These are phyloP conservation scores for Gerosis bhagava DNA, from an alignment of 2,888 invertebrate genomes.

Conservation along the genomic window DNA sequence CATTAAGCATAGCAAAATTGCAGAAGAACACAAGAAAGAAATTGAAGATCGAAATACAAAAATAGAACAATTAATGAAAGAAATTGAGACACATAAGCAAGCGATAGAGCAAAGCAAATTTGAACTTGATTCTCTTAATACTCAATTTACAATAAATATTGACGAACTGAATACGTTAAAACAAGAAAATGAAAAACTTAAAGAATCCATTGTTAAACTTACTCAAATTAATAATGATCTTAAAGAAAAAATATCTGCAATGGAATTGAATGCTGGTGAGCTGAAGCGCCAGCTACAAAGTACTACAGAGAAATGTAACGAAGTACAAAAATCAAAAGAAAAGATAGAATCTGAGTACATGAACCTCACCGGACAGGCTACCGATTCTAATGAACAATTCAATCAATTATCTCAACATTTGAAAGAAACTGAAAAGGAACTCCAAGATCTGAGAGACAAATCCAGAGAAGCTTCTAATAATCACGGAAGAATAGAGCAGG, in stretches of 20 bases:
- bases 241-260: constrained; percentile 63
- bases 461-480: constrained; percentile 66
- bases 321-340: constrained; percentile 80
- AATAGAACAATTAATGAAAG: constrained; percentile 73
- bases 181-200: constrained; percentile 68
- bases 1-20: constrained; percentile 74
- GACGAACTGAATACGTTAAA: constrained; percentile 67
- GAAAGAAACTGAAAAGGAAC: constrained; percentile 80
- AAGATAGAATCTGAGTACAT: constrained; percentile 83
- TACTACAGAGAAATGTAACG: constrained; percentile 79
- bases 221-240: constrained; percentile 60
- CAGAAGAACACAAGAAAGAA: constrained; percentile 76
- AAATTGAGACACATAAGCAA: constrained; percentile 71
- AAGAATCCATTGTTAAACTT: constrained; percentile 65
- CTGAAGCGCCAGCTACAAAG: constrained; percentile 79
- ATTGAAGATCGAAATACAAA: constrained; percentile 74
- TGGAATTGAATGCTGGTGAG: constrained; percentile 82
- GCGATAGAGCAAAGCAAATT: constrained; percentile 70
- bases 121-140: constrained; percentile 71
- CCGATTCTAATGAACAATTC: constrained; percentile 83
- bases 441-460: constrained; percentile 76
- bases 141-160: constrained; percentile 67
- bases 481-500: constrained; percentile 70
- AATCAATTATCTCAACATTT: constrained; percentile 79
- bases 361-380: constrained; percentile 80